A percentile compares a stretch with the other conserved stretches of the same genome.
Evolutionary conservation across 2,888 invertebrate genomes (phyloP).

Genomic region (Drosophila macrospina): DNA sequence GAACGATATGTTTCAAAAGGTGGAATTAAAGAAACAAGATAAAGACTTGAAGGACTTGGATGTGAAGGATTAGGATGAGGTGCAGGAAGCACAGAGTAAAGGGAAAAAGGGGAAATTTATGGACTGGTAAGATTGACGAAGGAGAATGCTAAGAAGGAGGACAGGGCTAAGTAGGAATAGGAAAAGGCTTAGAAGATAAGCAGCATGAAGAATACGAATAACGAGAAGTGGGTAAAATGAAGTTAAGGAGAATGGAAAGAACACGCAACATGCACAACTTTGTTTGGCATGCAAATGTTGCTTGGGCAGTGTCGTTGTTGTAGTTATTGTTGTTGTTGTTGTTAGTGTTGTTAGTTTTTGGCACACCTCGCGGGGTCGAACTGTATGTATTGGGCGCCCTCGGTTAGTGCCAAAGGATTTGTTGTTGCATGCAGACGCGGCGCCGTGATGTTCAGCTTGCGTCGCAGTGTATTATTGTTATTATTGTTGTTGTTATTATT

Average conservation of each 20-base stretch:
- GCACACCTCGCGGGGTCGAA: slow-evolving; percentile 84
- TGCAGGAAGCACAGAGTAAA: not conserved
- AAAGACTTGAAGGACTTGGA: not conserved
- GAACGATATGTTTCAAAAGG: not conserved
- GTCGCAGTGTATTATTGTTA: slow-evolving; percentile 75
- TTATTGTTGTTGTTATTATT: slow-evolving; percentile 35
- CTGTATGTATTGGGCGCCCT: slow-evolving; percentile 84
- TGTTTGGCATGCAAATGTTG: slow-evolving; percentile 43
- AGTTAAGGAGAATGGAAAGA: slow-evolving; percentile 8
- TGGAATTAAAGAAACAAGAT: not conserved
- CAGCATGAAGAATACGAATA: not conserved
- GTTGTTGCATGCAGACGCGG: slow-evolving; percentile 87
- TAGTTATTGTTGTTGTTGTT: slow-evolving; percentile 25
- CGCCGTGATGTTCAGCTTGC: slow-evolving; percentile 86
- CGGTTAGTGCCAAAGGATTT: slow-evolving; percentile 86
- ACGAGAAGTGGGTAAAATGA: not conserved
- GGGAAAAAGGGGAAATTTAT: too few relatives aligned
- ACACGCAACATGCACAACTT: slow-evolving; percentile 35
- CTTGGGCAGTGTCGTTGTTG: slow-evolving; percentile 44
- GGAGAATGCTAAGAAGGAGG: too few relatives aligned
- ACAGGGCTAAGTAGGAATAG: not conserved
- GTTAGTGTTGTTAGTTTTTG: slow-evolving; percentile 41
- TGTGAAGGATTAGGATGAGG: not conserved
- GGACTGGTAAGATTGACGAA: too few relatives aligned
- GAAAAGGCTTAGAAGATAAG: not conserved